Evolutionary conservation across 2,888 invertebrate genomes (phyloP), one percentile per base, ranked within the genome.

Genomic region (Luperina nickerlii): DNA sequence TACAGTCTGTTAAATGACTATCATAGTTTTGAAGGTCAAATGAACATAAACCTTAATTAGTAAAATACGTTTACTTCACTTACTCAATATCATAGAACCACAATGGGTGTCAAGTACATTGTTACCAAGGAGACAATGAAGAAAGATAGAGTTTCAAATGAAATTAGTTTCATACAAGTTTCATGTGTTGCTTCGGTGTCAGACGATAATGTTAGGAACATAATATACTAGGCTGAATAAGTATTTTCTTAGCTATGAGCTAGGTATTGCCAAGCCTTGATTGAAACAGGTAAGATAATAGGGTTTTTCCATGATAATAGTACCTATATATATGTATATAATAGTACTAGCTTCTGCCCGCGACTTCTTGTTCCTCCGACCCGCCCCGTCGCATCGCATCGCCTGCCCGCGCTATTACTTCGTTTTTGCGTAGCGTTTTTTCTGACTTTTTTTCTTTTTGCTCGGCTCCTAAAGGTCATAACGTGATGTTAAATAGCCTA

Each of bases 151-250:
- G 38, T 74, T 81, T 85, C 68, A 70, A 70, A 67, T 75, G 9
- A 81, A 81, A 81, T 84, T 76, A 76, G 66, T 81, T 70, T 69
- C 73, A 74, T 67, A 77, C 6, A 60, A 60, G n/a, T 42, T 72
- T 45, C 48, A 75, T 66, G 20, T 32, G 72, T 48, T 60, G 20
- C 45, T 24, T 6, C n/a, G 3, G 11, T 74, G 51, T 63, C 74
- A 71, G 48, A 27, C 18, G n/a, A 69, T 66, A 74, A 65, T 79
- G 27, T 38, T 38, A 68, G 60, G 20, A 79, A 76, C 11, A n/a
- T 74, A 51, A 83, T 73, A 69, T 38, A n/a, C 42, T 69, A 51
- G 48, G 27, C 48, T 79, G 57, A 80, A 60, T 38, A 48, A 66
- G 32, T 74, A 69, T 67, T 63, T 48, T 67, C 48, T 73, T 57